Evolutionary conservation across 2,113 vertebrate species (phyloP).

Genomic region (Acrocephalus kingi): DNA sequence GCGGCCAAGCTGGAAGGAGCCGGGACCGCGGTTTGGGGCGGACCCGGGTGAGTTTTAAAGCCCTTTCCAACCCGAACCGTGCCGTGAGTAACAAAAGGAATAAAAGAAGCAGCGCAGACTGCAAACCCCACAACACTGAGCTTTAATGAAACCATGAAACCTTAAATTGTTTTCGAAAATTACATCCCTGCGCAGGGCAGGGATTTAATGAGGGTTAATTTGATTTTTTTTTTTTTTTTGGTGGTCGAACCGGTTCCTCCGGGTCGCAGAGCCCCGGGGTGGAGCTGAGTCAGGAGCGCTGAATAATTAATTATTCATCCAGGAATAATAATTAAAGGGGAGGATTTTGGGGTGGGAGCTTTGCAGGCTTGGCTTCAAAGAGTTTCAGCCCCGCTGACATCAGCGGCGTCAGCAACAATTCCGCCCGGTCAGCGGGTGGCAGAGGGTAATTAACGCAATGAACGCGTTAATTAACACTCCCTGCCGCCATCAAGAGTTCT

Average conservation of each 20-base stretch:
- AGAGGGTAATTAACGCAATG: neutral
- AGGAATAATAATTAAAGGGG: neutral
- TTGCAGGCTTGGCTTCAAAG: neutral
- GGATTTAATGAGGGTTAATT: neutral
- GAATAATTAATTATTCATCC: neutral
- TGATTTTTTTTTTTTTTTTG: neutral
- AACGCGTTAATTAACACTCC: neutral
- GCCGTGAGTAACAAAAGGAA: neutral
- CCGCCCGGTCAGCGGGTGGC: neutral
- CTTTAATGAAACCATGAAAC: neutral
- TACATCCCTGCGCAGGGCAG: neutral
- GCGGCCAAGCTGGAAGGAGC: neutral
- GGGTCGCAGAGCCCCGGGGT: neutral
- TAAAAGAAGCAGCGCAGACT: neutral
- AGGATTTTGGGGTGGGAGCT: neutral
- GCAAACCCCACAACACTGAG: neutral
- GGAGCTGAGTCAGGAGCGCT: constrained; percentile 42
- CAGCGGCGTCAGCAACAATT: neutral
- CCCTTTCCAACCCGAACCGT: neutral
- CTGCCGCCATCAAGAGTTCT: no score
- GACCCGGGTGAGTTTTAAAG: neutral
- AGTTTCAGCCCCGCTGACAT: neutral
- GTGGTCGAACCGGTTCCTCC: neutral
- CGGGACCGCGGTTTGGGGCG: neutral
- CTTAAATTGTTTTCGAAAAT: neutral